Percentiles rank a stretch among this genome's conserved stretches.
These are phyloP conservation scores for Platerodrilus igneus DNA, from an alignment of 2,888 invertebrate genomes.

Conservation along the genomic window DNA sequence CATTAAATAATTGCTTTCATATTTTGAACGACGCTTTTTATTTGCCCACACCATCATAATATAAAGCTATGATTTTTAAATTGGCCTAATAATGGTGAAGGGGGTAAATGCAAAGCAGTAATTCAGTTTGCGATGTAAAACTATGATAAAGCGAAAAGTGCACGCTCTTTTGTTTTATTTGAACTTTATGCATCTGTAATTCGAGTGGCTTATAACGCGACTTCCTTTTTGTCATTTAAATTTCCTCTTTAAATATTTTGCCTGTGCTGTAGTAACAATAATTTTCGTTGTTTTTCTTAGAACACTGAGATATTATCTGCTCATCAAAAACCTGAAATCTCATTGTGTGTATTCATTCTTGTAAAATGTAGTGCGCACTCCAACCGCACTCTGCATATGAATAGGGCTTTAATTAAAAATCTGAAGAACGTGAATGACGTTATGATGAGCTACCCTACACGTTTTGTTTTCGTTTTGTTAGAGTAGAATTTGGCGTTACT, in stretches of 20 bases:
- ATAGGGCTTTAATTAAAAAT: constrained; percentile 31
- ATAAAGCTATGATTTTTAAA: constrained; percentile 32
- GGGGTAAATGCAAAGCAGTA: constrained; percentile 28
- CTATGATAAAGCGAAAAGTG: constrained; percentile 34
- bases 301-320: constrained; percentile 28
- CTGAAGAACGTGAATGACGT: constrained; percentile 23
- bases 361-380: constrained; percentile 26
- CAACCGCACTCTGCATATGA: constrained; percentile 25
- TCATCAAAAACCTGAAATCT: constrained; percentile 28
- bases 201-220: too few species aligned
- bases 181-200: constrained; percentile 33
- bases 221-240: constrained; percentile 19
- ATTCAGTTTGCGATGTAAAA: constrained; percentile 30
- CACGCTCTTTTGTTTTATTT: constrained; percentile 31
- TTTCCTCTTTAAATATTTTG: too few species aligned
- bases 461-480: too few species aligned
- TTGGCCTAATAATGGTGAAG: constrained; percentile 33
- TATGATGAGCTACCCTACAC: too few species aligned
- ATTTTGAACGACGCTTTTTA: constrained; percentile 22
- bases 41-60: too few species aligned
- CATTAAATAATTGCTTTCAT: constrained; percentile 19
- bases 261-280: not conserved
- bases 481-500: too few species aligned
- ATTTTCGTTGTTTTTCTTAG: constrained; percentile 25
- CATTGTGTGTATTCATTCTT: constrained; percentile 27